phyloP scores from a whole-genome alignment of 2,797 vertebrate species.

The Kryptolebias ocellatus region DNA sequence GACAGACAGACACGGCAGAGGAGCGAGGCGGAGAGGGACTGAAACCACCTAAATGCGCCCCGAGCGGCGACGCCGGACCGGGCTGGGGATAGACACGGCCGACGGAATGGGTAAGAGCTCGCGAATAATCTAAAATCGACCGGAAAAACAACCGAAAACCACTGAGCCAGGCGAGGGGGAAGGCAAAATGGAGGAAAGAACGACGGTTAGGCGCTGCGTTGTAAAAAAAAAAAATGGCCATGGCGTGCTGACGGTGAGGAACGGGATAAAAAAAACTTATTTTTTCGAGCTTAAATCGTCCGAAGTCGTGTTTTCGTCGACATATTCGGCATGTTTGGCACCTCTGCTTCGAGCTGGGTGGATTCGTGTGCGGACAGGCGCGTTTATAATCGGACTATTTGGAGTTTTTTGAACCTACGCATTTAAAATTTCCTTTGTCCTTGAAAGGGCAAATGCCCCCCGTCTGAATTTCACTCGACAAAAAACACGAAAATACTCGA shows the following conservation, averaged over 20 bases:
- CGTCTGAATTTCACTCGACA: conserved; percentile 67
- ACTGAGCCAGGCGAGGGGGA: conserved; percentile 31
- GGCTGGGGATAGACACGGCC: conserved; percentile 44
- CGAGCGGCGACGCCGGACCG: conserved; percentile 21
- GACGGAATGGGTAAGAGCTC: conserved; percentile 76
- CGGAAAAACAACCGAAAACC: conserved; percentile 32
- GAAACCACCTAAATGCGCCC: conserved; percentile 57
- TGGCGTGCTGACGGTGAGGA: conserved; percentile 75
- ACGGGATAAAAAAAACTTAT: conserved; percentile 24
- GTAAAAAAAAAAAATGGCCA: conserved; percentile 83
- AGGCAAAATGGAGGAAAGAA: conserved; percentile 85
- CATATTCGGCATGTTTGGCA: conserved; percentile 40
- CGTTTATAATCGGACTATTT: conserved; percentile 56
- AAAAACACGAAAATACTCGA: conserved; percentile 44
- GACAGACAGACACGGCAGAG: conserved; percentile 62
- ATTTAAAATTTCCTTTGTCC: conserved; percentile 89
- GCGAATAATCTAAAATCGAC: conserved; percentile 18
- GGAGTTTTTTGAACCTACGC: conserved; percentile 81
- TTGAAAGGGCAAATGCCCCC: conserved; percentile 84
- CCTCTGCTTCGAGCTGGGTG: conserved; percentile 35
- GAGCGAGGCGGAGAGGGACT: conserved; percentile 31
- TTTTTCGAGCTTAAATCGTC: neutral
- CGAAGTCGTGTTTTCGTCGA: conserved; percentile 13
- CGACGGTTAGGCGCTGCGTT: conserved; percentile 78
- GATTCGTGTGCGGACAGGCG: conserved; percentile 23